Percentiles rank a stretch among this genome's conserved stretches.
Conservation (phyloP, 2,888 invertebrate genomes). For the Adineta ricciae region DNA sequence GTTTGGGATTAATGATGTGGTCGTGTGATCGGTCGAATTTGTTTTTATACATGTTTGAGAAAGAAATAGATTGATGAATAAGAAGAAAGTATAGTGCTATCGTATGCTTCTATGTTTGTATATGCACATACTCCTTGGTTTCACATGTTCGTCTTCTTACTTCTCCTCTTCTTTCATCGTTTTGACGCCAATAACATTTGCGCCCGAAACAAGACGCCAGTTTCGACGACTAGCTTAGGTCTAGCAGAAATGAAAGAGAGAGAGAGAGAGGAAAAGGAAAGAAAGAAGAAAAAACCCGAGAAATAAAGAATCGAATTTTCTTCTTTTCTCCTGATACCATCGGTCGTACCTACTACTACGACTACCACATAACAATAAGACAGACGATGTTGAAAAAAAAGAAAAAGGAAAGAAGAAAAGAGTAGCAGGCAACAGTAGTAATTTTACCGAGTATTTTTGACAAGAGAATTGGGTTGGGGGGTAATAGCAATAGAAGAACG, state of each 20-base stretch:
- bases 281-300: too few species aligned
- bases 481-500: background rate
- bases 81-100: background rate
- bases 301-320: background rate
- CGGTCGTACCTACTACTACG: background rate
- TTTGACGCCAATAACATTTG: background rate
- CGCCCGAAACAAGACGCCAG: background rate
- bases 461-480: background rate
- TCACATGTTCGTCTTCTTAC: background rate
- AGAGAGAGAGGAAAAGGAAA: background rate
- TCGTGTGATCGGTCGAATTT: background rate
- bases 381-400: background rate
- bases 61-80: background rate
- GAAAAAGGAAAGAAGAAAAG: background rate
- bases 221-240: background rate
- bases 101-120: background rate
- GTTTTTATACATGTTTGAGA: background rate
- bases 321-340: background rate
- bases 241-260: background rate
- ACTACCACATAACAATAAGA: background rate
- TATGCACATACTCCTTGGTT: background rate
- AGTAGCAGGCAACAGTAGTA: background rate
- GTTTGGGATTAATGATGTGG: background rate
- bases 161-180: background rate
- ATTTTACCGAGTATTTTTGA: background rate